Evolutionary conservation across 2,797 vertebrate genomes (phyloP).

Genomic region (Chlorospingus flavigularis): DNA sequence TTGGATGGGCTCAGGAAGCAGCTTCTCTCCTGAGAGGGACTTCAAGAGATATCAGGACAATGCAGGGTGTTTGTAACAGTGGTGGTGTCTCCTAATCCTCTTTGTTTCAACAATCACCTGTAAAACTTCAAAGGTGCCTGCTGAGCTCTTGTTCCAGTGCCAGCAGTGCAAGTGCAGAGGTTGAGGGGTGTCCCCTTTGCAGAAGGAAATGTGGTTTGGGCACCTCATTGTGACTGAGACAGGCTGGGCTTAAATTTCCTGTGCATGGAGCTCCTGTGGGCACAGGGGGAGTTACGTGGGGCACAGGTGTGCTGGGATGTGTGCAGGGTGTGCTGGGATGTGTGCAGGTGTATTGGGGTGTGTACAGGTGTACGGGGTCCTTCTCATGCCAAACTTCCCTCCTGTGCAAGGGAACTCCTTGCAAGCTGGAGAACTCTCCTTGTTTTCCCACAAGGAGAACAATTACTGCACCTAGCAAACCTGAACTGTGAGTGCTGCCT

Average conservation of each 20-base stretch:
- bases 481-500: neutral
- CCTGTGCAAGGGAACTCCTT: neutral
- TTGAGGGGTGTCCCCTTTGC: neutral
- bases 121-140: neutral
- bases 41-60: neutral
- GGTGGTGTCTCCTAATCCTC: neutral
- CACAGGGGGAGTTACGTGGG: neutral
- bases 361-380: rapidly evolving
- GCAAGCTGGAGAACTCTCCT: no score
- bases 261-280: neutral
- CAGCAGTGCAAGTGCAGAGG: neutral
- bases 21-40: neutral
- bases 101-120: neutral
- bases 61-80: neutral
- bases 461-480: neutral
- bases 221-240: neutral
- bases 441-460: neutral
- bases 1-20: slow-evolving; percentile 6
- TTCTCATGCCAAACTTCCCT: neutral
- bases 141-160: neutral
- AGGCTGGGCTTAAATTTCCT: neutral
- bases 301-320: neutral
- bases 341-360: no score
- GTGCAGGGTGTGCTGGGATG: no score
- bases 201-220: neutral